Base-by-base conservation (phyloP, 2,888 invertebrate genomes). In the Galerucella calmariensis region DNA sequence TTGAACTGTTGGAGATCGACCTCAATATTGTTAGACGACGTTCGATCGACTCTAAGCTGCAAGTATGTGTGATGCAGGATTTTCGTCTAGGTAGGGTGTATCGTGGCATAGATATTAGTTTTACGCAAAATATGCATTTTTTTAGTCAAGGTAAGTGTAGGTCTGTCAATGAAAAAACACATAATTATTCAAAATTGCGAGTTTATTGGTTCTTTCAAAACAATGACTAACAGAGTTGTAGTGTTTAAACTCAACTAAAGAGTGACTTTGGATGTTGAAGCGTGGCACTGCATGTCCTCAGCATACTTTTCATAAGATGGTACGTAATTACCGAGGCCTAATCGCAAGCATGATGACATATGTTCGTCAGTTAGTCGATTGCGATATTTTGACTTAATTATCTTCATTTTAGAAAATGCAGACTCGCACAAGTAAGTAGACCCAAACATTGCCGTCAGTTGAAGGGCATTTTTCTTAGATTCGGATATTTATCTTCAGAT, bases 351-450 rank as follows among this genome's bases (percentile, higher is more conserved):
- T 27, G 27, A 27, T 27, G 27, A 27, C 27, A 27, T 27, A 27
- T 27, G 27, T 27, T 27, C 27, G 27, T 27, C 27, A 27, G 27
- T 27, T 27, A 27, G 27, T 27, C 27, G 27, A 72, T 72, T 72
- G 67, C 66, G 72, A 72, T 59, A 72, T 72, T 72, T 72, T 66
- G 67, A 72, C 51, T 61, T 72, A 72, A 72, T 72, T 67, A 72
- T 72, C 67, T 72, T 72, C 58, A 72, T 67, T 72, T 61, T 67
- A 48, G 59, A 72, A 72, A 72, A 67, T 67, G 72, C 72, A 61
- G 72, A 72, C 61, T 59, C 67, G 67, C 72, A 72, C 67, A 70
- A 70, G 63, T 70, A 67, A 67, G 59, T 56, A 59, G 48, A 67
- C 72, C 67, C 41, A 67, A 65, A 63, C 46, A 61, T 44, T 69